Evolutionary conservation across 1,140 invertebrate genomes (phyloP).

Genomic region (Drosophila littoralis): DNA sequence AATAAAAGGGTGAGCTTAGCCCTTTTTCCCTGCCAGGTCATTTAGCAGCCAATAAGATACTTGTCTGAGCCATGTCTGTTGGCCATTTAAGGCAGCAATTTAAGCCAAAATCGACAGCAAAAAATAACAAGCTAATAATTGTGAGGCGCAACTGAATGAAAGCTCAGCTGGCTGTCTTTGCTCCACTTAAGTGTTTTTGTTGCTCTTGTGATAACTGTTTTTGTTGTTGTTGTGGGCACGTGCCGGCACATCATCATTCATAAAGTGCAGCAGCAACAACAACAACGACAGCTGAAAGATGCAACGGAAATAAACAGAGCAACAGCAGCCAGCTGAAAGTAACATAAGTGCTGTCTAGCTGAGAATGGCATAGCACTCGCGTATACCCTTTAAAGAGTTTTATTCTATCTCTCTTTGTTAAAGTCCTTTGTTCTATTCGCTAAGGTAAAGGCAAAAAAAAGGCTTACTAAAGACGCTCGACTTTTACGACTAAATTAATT

Average conservation of each 20-base stretch:
- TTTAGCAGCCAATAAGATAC: slow-evolving; percentile 29
- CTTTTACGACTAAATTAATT: no score
- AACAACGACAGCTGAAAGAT: slow-evolving; percentile 11
- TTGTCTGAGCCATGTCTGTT: slow-evolving; percentile 58
- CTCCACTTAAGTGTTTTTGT: slow-evolving; percentile 1
- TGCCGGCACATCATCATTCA: slow-evolving; percentile 66
- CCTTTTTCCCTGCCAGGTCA: slow-evolving; percentile 8
- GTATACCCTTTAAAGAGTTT: slow-evolving; percentile 6
- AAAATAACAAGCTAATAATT: slow-evolving; percentile 57
- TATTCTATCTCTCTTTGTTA: no score
- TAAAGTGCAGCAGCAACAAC: slow-evolving; percentile 53
- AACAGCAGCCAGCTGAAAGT: slow-evolving; percentile 13
- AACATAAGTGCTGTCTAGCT: neutral
- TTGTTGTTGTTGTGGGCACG: slow-evolving; percentile 55
- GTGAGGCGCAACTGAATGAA: slow-evolving; percentile 58
- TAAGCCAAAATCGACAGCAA: slow-evolving; percentile 37
- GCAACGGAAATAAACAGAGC: slow-evolving; percentile 50
- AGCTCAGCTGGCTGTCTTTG: slow-evolving; percentile 12
- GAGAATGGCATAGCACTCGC: neutral
- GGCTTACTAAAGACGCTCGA: no score
- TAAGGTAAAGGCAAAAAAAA: no score
- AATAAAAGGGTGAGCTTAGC: neutral
- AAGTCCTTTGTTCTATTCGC: no score
- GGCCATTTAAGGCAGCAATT: slow-evolving; percentile 51
- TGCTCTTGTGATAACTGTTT: slow-evolving; percentile 20